Percentiles rank a stretch among this genome's conserved stretches.
phyloP scores from a whole-genome alignment of 2,113 vertebrate species.

The Marmota flaviventris region DNA sequence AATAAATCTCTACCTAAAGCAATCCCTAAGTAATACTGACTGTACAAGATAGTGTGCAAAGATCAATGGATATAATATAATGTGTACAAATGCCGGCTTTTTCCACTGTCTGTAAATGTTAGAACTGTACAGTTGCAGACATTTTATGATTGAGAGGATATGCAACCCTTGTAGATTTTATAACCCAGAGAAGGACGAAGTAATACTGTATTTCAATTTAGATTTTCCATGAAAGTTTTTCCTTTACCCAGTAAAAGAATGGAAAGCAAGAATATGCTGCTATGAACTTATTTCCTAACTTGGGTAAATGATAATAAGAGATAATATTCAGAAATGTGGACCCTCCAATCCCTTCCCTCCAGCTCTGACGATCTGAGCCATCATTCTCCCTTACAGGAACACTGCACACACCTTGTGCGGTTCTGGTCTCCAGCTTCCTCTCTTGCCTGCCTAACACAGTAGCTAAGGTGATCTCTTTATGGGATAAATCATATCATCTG shows the following conservation, averaged over 20 bases:
- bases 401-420: neutral
- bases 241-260: constrained; percentile 24
- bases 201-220: neutral
- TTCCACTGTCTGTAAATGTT: neutral
- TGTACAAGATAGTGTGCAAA: neutral
- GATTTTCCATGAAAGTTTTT: neutral
- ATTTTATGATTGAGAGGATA: neutral
- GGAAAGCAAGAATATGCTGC: neutral
- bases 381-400: no score
- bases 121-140: neutral
- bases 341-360: neutral
- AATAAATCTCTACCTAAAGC: neutral
- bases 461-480: neutral
- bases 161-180: neutral
- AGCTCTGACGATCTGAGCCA: neutral
- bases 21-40: neutral
- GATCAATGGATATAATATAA: neutral
- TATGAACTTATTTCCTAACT: neutral
- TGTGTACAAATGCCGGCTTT: neutral
- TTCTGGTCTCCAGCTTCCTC: neutral
- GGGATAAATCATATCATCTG: neutral
- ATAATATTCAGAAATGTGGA: neutral
- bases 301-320: neutral
- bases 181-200: neutral
- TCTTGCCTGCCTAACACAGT: neutral